Evolutionary conservation across 2,113 vertebrate genomes (phyloP), one percentile per base, ranked within the genome.

Genomic region (Ammodytes marinus): DNA sequence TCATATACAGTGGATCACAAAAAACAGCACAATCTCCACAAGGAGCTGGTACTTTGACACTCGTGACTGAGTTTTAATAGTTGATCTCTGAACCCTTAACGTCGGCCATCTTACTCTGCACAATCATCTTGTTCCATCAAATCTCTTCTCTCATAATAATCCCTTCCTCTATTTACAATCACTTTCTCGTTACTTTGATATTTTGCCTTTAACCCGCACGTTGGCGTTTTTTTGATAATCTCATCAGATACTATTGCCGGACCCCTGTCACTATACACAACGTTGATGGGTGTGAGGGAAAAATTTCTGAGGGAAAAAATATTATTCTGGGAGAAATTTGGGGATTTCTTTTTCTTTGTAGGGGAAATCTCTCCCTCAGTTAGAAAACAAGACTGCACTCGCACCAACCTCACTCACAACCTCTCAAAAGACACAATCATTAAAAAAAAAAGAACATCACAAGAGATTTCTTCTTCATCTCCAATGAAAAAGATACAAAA

Each of bases 401-500:
- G 63, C 86, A 91, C 63, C 67, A 19, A 79, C 77, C 83, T 90
- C 91, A 80, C 87, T 89, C 92, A 91, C 85, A 89, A 88, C 88
- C 92, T 89, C 91, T 89, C 84, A 86, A 86, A 27, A 89, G 95
- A 96, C 95, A 94, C 94, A 95, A 95, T 93, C 90, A 89, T 93
- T 93, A 96, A 53, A 86, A 80, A 95, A 95, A 96, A 97, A 96
- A 97, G 91, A 86, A 99, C 97, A 95, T 96, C 94, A 94, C 93
- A 94, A 96, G 97, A 96, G 95, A 96, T 96, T 97, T 97, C 77
- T 77, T 90, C 89, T 91, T 95, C 93, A 94, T 97, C 96, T 97
- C 95, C 96, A 95, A 96, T 98, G 97, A 98, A 96, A 99, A 99
- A 99, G 96, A 93, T 99, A 99, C 95, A 99, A 99, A 99, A 96